phyloP scores from a whole-genome alignment of 64 coral and sea anemone species.

The Porites australiensis region DNA sequence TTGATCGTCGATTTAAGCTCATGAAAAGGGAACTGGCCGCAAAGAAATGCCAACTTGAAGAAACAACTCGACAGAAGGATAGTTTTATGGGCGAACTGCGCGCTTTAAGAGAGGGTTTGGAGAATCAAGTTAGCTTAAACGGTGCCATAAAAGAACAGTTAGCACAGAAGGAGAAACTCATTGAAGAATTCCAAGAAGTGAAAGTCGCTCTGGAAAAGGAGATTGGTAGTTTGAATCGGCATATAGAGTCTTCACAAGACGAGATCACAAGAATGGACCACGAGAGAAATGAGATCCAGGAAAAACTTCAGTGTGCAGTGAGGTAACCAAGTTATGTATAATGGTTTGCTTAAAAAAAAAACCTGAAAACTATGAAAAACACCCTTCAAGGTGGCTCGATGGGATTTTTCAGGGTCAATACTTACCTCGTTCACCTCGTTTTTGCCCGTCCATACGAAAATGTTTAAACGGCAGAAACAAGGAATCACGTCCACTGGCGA shows the following conservation, averaged over 20 bases:
- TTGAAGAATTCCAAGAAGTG: slow-evolving; percentile 45
- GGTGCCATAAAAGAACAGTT: slow-evolving; percentile 67
- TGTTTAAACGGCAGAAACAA: too few species aligned
- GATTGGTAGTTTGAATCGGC: slow-evolving; percentile 49
- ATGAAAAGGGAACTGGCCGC: slow-evolving; percentile 81
- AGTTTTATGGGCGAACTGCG: slow-evolving; percentile 60
- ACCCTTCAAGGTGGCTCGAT: too few species aligned
- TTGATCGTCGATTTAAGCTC: slow-evolving; percentile 89
- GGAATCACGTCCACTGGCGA: too few species aligned
- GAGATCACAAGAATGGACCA: slow-evolving; percentile 32
- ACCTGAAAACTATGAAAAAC: background rate
- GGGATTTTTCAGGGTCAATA: too few species aligned
- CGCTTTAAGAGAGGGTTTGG: slow-evolving; percentile 53
- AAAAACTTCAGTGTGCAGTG: slow-evolving; percentile 69
- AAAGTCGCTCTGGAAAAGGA: slow-evolving; percentile 51
- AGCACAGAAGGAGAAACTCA: slow-evolving; percentile 47
- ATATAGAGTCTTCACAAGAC: slow-evolving; percentile 35
- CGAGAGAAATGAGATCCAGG: slow-evolving; percentile 54
- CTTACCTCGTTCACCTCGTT: too few species aligned
- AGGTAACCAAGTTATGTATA: slow-evolving; percentile 30
- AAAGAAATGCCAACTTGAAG: slow-evolving; percentile 80
- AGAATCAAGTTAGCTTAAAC: slow-evolving; percentile 44
- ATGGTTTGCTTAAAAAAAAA: background rate
- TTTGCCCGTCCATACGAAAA: too few species aligned
- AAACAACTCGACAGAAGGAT: slow-evolving; percentile 69